phyloP scores from a whole-genome alignment of 2,888 invertebrate species.

The Embidobia sp. region DNA sequence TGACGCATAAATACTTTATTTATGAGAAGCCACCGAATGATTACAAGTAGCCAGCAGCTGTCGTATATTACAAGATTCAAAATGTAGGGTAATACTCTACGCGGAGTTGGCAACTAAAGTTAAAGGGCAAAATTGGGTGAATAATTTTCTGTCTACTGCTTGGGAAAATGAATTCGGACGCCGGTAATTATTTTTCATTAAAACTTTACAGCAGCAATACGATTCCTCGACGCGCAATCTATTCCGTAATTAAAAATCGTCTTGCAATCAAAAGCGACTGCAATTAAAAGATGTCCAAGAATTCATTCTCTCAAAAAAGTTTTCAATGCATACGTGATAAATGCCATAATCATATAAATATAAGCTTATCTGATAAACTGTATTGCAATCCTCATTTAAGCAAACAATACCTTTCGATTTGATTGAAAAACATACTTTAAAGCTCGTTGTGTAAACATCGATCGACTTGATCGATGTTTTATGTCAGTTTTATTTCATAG shows the following conservation, averaged over 20 bases:
- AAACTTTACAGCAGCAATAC: too few species aligned
- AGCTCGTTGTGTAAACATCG: too few species aligned
- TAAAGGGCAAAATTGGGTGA: conserved; percentile 23
- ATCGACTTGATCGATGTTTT: too few species aligned
- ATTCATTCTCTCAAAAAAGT: conserved; percentile 3
- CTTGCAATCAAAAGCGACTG: too few species aligned
- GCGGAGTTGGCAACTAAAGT: conserved; percentile 41
- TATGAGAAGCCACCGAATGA: conserved; percentile 34
- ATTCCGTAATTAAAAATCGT: too few species aligned
- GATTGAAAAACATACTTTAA: too few species aligned
- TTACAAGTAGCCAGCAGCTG: conserved; percentile 39
- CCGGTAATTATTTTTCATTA: conserved; percentile 1
- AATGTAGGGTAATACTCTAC: conserved; percentile 41
- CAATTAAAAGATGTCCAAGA: not conserved
- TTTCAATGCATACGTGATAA: conserved; percentile 12
- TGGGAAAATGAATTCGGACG: conserved; percentile 26
- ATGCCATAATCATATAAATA: conserved; percentile 16
- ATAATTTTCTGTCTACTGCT: conserved; percentile 24
- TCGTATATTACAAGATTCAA: conserved; percentile 36
- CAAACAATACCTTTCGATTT: too few species aligned
- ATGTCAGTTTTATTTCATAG: too few species aligned
- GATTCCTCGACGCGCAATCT: too few species aligned
- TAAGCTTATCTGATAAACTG: conserved; percentile 9
- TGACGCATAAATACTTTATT: conserved; percentile 20
- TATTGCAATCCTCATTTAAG: not conserved